These are phyloP conservation scores for Galerucella nymphaeae DNA, from an alignment of 2,888 invertebrate genomes.

Conservation along the genomic window DNA sequence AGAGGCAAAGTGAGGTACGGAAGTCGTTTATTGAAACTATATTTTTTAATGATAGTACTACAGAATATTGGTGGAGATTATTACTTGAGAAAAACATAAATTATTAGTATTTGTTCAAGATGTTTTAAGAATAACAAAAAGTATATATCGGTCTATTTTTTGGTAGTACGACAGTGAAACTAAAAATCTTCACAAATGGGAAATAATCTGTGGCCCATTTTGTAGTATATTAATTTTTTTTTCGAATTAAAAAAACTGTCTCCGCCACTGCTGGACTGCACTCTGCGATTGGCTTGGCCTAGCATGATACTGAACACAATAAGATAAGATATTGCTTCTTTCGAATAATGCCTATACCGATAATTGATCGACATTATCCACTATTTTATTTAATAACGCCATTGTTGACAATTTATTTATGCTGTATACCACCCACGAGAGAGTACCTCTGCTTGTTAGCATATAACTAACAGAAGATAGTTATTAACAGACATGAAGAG, in stretches of 20 bases:
- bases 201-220: no score
- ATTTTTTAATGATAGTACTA: background rate
- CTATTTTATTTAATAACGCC: conserved; percentile 46
- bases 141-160: no score
- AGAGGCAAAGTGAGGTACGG: conserved; percentile 8
- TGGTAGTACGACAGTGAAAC: no score
- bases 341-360: conserved; percentile 44
- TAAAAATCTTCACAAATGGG: no score
- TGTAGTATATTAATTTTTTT: background rate
- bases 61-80: background rate
- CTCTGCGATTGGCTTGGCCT: conserved; percentile 4
- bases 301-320: conserved; percentile 48
- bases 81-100: background rate
- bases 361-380: conserved; percentile 47
- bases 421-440: conserved; percentile 37
- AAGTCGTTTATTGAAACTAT: conserved; percentile 2
- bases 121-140: no score
- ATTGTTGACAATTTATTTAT: conserved; percentile 45
- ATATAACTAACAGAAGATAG: conserved; percentile 3
- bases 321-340: conserved; percentile 54
- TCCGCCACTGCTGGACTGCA: conserved; percentile 36
- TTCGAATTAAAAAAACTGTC: background rate
- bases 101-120: background rate
- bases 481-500: background rate
- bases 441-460: conserved; percentile 23